phyloP scores from a whole-genome alignment of 2,888 invertebrate genomes.

The Neoaliturus tenellus region DNA sequence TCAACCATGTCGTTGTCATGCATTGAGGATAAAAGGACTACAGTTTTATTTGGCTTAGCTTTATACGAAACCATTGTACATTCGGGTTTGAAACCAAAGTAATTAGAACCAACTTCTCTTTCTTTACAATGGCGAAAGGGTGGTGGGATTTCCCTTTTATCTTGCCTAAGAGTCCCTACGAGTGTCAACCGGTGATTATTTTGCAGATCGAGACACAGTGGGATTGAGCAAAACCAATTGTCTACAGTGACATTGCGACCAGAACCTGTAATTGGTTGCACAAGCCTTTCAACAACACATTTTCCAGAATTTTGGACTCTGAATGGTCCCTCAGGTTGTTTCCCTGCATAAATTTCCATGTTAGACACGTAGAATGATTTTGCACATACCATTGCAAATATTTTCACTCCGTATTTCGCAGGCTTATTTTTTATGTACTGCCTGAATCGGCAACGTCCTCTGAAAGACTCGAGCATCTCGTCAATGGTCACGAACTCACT shows the following conservation, averaged over 20 bases:
- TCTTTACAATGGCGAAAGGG: constrained; percentile 50
- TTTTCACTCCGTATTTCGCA: constrained; percentile 68
- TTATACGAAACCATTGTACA: constrained; percentile 57
- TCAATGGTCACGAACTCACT: constrained; percentile 65
- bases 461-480: constrained; percentile 66
- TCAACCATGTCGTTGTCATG: too few species aligned
- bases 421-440: constrained; percentile 68
- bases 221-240: constrained; percentile 64
- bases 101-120: constrained; percentile 12
- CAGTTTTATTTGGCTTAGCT: constrained; percentile 49
- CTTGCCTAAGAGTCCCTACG: constrained; percentile 62
- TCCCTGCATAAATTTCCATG: constrained; percentile 62
- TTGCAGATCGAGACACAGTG: too few species aligned
- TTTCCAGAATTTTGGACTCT: constrained; percentile 54
- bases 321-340: constrained; percentile 62
- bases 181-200: constrained; percentile 60
- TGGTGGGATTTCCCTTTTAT: background rate
- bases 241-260: constrained; percentile 66
- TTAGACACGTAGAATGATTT: constrained; percentile 61
- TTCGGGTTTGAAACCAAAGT: constrained; percentile 51
- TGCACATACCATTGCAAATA: constrained; percentile 66
- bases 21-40: constrained; percentile 57
- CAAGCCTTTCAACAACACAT: constrained; percentile 61
- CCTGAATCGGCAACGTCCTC: constrained; percentile 66
- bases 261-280: constrained; percentile 56